Evolutionary conservation across 2,797 vertebrate species (phyloP).

Genomic region (Acanthornis magna): DNA sequence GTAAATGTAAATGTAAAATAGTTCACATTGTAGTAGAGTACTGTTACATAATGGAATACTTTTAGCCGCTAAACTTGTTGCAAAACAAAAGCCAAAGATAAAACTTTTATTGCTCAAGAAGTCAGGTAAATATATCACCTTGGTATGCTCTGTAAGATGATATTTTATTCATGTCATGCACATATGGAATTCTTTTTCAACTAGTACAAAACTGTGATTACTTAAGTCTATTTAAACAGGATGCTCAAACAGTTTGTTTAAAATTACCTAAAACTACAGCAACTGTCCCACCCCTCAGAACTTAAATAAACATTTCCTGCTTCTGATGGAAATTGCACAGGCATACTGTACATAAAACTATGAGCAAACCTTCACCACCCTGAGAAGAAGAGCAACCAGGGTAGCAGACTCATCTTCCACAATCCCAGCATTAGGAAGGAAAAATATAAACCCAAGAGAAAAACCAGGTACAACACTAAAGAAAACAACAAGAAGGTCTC

Average conservation of each 20-base stretch:
- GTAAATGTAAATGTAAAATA: not conserved
- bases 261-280: constrained; percentile 82
- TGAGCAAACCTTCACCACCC: not conserved
- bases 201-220: constrained; percentile 65
- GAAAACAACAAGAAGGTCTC: not conserved
- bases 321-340: constrained; percentile 84
- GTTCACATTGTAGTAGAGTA: not conserved
- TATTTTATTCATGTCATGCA: constrained; percentile 28
- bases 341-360: constrained; percentile 64
- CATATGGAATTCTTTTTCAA: constrained; percentile 59
- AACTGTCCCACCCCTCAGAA: constrained; percentile 84
- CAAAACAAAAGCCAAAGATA: not conserved
- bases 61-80: not conserved
- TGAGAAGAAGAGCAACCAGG: not conserved
- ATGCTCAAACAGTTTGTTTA: constrained; percentile 89
- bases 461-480: not conserved
- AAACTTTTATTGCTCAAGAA: not conserved
- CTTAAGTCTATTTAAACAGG: constrained; percentile 87
- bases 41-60: not conserved
- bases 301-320: constrained; percentile 90
- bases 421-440: not conserved
- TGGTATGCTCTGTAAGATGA: constrained; percentile 23
- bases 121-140: not conserved
- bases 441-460: not conserved
- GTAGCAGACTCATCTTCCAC: not conserved